Evolutionary conservation across 1,140 invertebrate genomes (phyloP).

Genomic region (Papilio polyxenes): DNA sequence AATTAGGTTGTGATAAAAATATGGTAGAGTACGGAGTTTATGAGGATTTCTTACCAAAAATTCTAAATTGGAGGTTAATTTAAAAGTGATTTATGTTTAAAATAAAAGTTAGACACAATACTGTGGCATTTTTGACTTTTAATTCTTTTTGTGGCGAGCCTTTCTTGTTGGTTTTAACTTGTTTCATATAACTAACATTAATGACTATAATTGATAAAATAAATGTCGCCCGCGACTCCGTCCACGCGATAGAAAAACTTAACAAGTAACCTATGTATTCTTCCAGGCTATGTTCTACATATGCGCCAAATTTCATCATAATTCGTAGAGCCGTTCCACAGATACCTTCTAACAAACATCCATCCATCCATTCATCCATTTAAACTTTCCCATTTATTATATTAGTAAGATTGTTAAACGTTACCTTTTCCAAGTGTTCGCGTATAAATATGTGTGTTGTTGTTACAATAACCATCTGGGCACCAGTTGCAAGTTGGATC

Average conservation of each 20-base stretch:
- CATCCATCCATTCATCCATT: no score
- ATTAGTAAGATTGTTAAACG: slow-evolving; percentile 14
- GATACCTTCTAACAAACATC: no score
- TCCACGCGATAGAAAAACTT: no score
- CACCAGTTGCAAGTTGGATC: slow-evolving; percentile 72
- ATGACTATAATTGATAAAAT: no score
- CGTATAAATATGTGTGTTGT: slow-evolving; percentile 67
- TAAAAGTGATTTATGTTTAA: background rate
- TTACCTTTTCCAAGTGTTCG: slow-evolving; percentile 65
- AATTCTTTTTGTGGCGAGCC: no score
- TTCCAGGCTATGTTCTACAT: no score
- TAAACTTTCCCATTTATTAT: background rate
- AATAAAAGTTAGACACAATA: background rate
- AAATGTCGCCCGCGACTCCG: no score
- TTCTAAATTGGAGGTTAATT: background rate
- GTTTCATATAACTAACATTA: background rate
- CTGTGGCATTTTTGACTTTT: no score
- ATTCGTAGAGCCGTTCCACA: no score
- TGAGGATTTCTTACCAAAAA: no score
- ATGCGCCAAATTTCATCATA: no score
- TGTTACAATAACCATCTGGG: slow-evolving; percentile 72
- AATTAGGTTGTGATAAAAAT: background rate
- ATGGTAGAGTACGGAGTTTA: background rate
- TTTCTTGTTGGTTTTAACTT: background rate
- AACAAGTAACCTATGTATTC: no score